Conservation (phyloP, 2,113 vertebrate genomes). For the Ardeotis arabs region DNA sequence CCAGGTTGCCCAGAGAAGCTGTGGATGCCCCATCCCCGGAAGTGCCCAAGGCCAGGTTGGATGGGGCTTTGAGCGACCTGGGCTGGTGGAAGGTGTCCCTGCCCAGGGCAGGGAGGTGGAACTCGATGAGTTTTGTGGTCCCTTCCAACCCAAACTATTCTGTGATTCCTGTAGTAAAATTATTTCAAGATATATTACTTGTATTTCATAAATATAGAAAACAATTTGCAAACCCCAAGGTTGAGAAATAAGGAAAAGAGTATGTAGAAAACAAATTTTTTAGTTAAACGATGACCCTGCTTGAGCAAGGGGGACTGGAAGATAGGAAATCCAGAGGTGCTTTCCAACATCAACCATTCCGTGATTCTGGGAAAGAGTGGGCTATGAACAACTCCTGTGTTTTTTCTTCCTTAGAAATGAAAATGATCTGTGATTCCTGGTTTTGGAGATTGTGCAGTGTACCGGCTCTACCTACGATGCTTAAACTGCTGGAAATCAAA, state of each 20-base stretch:
- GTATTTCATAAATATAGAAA: background rate
- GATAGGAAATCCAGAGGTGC: background rate
- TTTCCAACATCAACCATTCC: background rate
- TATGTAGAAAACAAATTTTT: background rate
- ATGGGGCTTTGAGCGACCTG: no score
- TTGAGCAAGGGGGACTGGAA: background rate
- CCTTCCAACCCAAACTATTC: no score
- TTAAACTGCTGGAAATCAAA: background rate
- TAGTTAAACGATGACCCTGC: background rate
- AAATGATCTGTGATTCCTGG: background rate
- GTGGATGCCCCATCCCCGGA: no score
- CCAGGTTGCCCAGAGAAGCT: no score
- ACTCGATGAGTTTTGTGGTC: no score
- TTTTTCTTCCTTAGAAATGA: background rate
- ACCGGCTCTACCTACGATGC: background rate
- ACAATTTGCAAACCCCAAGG: background rate
- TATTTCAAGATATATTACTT: background rate
- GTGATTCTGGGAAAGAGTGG: background rate
- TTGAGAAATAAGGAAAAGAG: background rate
- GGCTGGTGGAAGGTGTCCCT: no score
- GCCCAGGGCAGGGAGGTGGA: no score
- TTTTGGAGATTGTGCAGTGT: background rate
- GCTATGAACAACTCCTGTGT: background rate
- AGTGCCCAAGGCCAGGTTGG: no score
- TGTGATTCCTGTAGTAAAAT: background rate